Percentiles rank a stretch among this genome's conserved stretches.
phyloP scores from a whole-genome alignment of 1,140 invertebrate genomes.

The Manduca sexta region DNA sequence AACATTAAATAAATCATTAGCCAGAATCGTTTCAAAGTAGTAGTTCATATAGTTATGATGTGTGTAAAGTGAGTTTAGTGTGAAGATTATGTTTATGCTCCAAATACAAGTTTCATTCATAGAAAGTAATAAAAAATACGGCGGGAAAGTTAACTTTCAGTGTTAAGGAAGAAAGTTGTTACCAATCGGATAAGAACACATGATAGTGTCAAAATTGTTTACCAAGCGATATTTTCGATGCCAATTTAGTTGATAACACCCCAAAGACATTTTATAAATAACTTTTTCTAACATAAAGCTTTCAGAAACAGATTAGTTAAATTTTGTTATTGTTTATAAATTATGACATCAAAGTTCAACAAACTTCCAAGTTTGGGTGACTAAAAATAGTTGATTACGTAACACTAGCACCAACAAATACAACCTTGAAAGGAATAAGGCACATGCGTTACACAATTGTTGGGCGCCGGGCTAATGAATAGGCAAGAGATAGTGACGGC shows the following conservation, averaged over 20 bases:
- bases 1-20: conserved; percentile 15
- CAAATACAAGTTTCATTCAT: conserved; percentile 20
- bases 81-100: conserved; percentile 7
- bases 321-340: background rate
- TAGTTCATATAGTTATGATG: conserved; percentile 3
- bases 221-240: too few species aligned
- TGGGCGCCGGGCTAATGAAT: conserved; percentile 16
- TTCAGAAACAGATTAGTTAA: background rate
- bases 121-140: conserved; percentile 11
- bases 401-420: conserved; percentile 41
- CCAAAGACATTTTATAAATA: too few species aligned
- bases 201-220: too few species aligned
- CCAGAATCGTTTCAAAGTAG: conserved; percentile 7
- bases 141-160: background rate
- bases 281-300: too few species aligned
- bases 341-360: conserved; percentile 25
- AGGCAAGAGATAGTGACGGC: conserved; percentile 13
- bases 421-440: conserved; percentile 51
- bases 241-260: too few species aligned
- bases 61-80: background rate
- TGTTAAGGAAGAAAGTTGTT: background rate
- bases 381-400: conserved; percentile 49
- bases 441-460: conserved; percentile 22
- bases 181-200: background rate
- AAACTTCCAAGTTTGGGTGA: conserved; percentile 40